These are phyloP conservation scores for Enteromius radiatus DNA, from an alignment of 2,797 vertebrate genomes.

Conservation along the genomic window DNA sequence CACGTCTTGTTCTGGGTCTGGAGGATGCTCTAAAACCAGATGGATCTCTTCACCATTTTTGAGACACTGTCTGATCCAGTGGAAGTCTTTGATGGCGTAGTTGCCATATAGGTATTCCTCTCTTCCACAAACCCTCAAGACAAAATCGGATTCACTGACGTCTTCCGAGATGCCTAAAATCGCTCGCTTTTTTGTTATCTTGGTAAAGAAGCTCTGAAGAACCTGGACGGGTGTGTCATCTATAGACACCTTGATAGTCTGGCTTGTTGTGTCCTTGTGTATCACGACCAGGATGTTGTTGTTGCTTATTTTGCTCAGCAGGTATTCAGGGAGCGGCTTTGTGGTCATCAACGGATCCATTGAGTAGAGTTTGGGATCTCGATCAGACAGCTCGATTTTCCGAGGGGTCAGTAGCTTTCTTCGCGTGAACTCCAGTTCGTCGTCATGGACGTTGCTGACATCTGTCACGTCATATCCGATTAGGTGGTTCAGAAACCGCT, in stretches of 20 bases:
- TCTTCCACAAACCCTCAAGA: slow-evolving; percentile 92
- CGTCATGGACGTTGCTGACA: slow-evolving; percentile 95
- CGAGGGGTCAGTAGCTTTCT: slow-evolving; percentile 92
- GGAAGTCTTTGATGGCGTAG: slow-evolving; percentile 88
- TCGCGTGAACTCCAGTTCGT: slow-evolving; percentile 95
- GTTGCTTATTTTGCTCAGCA: slow-evolving; percentile 87
- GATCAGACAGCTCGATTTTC: slow-evolving; percentile 85
- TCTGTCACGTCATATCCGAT: slow-evolving; percentile 97
- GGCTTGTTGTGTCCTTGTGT: slow-evolving; percentile 89
- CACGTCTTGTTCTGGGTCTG: slow-evolving; percentile 83
- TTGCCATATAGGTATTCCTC: slow-evolving; percentile 94
- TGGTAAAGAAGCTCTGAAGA: slow-evolving; percentile 86
- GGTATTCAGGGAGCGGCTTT: slow-evolving; percentile 88
- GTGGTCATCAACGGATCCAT: slow-evolving; percentile 94
- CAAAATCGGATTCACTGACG: slow-evolving; percentile 86
- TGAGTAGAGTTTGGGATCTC: slow-evolving; percentile 89
- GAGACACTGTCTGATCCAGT: slow-evolving; percentile 94
- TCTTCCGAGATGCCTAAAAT: slow-evolving; percentile 89
- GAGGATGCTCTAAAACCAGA: slow-evolving; percentile 86
- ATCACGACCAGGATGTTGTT: slow-evolving; percentile 89
- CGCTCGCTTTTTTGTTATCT: slow-evolving; percentile 90
- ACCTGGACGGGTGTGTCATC: slow-evolving; percentile 88
- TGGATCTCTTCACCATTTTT: slow-evolving; percentile 96
- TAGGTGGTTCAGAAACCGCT: slow-evolving; percentile 88
- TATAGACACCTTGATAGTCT: slow-evolving; percentile 92